phyloP scores from a whole-genome alignment of 2,113 vertebrate species.

The Gambusia affinis region DNA sequence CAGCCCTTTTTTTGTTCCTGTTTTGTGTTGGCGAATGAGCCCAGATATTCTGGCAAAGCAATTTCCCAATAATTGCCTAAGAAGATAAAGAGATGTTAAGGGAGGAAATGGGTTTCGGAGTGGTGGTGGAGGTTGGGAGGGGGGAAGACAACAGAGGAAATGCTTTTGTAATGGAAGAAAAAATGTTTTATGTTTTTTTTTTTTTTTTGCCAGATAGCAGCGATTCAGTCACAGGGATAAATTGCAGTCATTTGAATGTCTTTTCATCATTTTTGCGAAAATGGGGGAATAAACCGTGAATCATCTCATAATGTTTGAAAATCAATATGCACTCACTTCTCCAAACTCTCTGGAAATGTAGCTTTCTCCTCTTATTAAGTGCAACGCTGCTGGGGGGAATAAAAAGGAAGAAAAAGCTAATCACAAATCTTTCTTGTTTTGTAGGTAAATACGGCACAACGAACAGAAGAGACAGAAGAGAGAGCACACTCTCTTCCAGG shows the following conservation, averaged over 20 bases:
- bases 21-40: constrained; percentile 26
- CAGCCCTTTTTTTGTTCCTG: neutral
- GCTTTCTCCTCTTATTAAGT: neutral
- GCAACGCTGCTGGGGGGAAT: too few species aligned
- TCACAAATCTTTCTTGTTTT: neutral
- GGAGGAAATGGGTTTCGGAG: constrained; percentile 37
- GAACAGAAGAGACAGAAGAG: neutral
- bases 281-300: constrained; percentile 40
- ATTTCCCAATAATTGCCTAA: constrained; percentile 45
- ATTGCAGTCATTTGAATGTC: constrained; percentile 39
- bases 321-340: constrained; percentile 9
- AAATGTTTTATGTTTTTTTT: constrained; percentile 20
- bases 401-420: neutral
- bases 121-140: neutral
- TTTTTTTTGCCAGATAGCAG: constrained; percentile 29
- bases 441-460: neutral
- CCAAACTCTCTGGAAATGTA: constrained; percentile 3
- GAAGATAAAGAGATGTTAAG: constrained; percentile 40
- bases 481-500: neutral
- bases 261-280: constrained; percentile 40
- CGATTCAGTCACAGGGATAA: constrained; percentile 28
- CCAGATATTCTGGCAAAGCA: constrained; percentile 20
- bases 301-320: constrained; percentile 28
- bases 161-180: constrained; percentile 41
- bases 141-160: constrained; percentile 35